These are phyloP conservation scores for Chaetura pelagica DNA, from an alignment of 2,113 vertebrate genomes.

Conservation along the genomic window DNA sequence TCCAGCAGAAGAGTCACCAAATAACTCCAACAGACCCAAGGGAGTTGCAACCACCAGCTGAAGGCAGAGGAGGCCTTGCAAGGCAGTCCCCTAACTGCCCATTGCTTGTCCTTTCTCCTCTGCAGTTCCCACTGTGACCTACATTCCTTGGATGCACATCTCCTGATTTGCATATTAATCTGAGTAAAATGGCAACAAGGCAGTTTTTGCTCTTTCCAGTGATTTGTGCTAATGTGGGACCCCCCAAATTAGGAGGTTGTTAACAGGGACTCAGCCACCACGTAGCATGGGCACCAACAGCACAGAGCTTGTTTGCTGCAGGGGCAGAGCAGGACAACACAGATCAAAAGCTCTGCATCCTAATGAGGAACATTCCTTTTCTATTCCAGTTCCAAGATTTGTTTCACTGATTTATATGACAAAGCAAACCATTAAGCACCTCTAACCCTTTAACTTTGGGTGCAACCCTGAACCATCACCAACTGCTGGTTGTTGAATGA, in stretches of 20 bases:
- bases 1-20: neutral
- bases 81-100: neutral
- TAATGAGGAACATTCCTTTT: neutral
- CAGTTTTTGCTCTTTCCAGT: neutral
- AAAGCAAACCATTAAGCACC: neutral
- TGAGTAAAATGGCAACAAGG: neutral
- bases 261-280: neutral
- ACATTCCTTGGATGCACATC: slow-evolving; percentile 5
- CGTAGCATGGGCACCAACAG: neutral
- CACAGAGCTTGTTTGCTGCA: neutral
- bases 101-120: neutral
- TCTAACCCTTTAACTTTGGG: fast-evolving
- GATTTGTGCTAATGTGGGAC: neutral
- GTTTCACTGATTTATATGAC: neutral
- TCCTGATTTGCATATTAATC: slow-evolving; percentile 21
- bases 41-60: neutral
- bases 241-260: neutral
- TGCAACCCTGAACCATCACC: neutral
- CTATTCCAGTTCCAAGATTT: neutral
- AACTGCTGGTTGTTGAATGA: fast-evolving
- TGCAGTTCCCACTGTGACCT: neutral
- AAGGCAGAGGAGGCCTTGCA: neutral
- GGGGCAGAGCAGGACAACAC: neutral
- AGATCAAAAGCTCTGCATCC: neutral
- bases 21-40: neutral